Base-by-base conservation (phyloP, 92 coral and sea anemone genomes). In the Ricordea florida region DNA sequence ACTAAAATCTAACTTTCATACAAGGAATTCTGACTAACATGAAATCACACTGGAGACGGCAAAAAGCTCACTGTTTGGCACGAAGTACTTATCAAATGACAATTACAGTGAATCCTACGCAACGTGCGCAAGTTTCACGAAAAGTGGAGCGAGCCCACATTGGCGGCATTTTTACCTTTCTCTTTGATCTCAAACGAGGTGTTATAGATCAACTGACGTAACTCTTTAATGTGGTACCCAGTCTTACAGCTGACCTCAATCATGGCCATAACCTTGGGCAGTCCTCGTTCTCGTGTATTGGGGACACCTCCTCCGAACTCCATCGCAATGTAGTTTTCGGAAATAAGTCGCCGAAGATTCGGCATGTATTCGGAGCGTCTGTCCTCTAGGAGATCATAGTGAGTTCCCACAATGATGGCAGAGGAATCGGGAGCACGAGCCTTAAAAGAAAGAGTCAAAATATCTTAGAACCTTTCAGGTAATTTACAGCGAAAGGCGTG, bases 371-470 rank as follows among this genome's bases (percentile, higher is more conserved):
- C 85, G 35, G 82, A 64, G 36, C 76, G 86, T 32, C 81, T 79
- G 30, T 96, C 62, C 3, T 93, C 79, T 30, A 96, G 58, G 72
- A 87, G 72, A 64, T 96, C 99, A 31, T 92, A 86, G 57, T 92
- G 97, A 5, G 99, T 96, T 9, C 99, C 99, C 2, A 96, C 99
- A 51, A 96, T 86, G 38, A 96, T 79, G 45, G 88, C 93, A 3
- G 93, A 85, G 4, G 99, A 96, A 43, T 96, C 99, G 9, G 97
- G 97, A 0, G 99, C 99, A 26, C 99, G 94, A 1, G 99, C 99
- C 99, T 96, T 24, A 28, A 1, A 28, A 40, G 17, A 38, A 0
- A 62, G 25, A 30, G 25, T 23, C 30, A 15, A 3, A 5, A 21
- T 7, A n/a, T 22, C 8, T 1, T 10, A 15, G 22, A 11, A 36